A percentile compares a stretch with the other conserved stretches of the same genome.
These are phyloP conservation scores for Gopherus evgoodei DNA, from an alignment of 2,113 vertebrate genomes.

Conservation along the genomic window DNA sequence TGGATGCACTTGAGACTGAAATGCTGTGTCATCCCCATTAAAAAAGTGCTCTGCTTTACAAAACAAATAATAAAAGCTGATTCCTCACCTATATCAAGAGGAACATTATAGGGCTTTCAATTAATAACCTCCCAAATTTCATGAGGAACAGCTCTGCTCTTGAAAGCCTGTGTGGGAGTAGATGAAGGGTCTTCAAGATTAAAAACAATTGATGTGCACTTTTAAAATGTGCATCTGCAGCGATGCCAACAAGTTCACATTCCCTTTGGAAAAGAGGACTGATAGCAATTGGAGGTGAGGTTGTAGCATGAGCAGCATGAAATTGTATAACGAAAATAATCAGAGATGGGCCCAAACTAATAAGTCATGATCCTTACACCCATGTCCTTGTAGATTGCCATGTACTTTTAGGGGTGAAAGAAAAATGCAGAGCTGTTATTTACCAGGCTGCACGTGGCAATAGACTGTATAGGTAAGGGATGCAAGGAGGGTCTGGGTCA, in stretches of 20 bases:
- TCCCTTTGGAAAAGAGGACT: not conserved
- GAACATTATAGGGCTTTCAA: conserved; percentile 1
- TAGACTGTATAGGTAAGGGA: too few species aligned
- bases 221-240: not conserved
- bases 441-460: too few species aligned
- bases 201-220: conserved; percentile 4
- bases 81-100: not conserved
- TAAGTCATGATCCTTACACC: not conserved
- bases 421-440: too few species aligned
- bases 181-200: not conserved
- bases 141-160: conserved; percentile 11
- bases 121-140: conserved; percentile 33
- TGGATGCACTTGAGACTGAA: conserved; percentile 17
- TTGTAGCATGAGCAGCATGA: not conserved
- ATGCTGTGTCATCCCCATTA: not conserved
- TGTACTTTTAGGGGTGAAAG: too few species aligned
- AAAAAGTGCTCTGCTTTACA: not conserved
- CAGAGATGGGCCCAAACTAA: not conserved
- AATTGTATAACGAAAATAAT: not conserved
- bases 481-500: too few species aligned
- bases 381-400: too few species aligned
- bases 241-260: not conserved
- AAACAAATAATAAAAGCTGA: conserved; percentile 23
- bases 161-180: conserved; percentile 5
- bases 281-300: not conserved